Evolutionary conservation across 2,113 vertebrate genomes (phyloP), one percentile per base, ranked within the genome.

Genomic region (Lepisosteus osseus): DNA sequence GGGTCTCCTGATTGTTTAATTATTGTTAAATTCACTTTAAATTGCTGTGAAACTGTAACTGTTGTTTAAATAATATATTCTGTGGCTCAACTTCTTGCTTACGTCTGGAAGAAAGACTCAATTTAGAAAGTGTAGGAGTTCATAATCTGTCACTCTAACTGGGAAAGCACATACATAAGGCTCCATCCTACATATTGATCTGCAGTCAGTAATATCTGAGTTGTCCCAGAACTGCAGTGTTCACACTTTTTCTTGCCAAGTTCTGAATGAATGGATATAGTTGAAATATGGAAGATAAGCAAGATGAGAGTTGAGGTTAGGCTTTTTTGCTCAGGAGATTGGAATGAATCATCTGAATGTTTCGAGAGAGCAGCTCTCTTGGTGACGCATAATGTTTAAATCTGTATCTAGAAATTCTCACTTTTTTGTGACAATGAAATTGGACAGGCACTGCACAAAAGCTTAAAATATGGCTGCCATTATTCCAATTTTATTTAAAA

Each of bases 111-210:
- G 61, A 63, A 9, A 51, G 47, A 51, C 47, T 63, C 61, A 29
- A 63, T 63, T 15, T 51, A 63, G 15, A 29, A 63, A 7, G 29
- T 17, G 61, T 63, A 29, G 61, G n/a, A 29, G 15, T 63, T 63
- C 12, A 63, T 15, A 63, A 63, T 63, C 15, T 17, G n/a, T 4
- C 8, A 29, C 15, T 2, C 47, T 15, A 29, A 29, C 15, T 29
- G 43, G 45, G 12, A 6, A 17, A 66, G 45, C 3, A 3, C 43
- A 51, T 51, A 9, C 47, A 9, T 15, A 44, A 14, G 54, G 29
- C 62, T 69, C 71, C 71, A 69, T 67, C 63, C 44, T 61, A 64
- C 40, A 15, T 70, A 79, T 79, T 65, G 70, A 79, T 77, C 72
- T 67, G 70, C n/a, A 3, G 71, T 69, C 74, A 74, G 67, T 77